A percentile compares a stretch with the other conserved stretches of the same genome.
Conservation (phyloP, 2,113 vertebrate species). For the Astur gentilis region DNA sequence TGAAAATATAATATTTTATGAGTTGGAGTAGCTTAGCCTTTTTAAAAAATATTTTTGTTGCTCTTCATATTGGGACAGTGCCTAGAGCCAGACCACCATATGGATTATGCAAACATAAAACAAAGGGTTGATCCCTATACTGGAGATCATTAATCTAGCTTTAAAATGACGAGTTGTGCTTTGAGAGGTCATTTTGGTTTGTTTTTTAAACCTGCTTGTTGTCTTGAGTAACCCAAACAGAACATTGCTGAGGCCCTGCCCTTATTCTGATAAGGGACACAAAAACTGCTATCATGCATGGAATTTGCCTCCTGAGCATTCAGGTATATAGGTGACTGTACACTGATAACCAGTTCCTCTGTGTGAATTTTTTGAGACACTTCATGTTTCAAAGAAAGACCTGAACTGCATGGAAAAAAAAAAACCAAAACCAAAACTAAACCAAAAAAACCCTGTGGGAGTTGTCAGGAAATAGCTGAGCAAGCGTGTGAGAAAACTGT, state of each 20-base stretch:
- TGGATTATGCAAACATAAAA: not conserved
- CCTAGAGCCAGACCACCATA: not conserved
- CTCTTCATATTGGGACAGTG: not conserved
- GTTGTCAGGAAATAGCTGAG: not conserved
- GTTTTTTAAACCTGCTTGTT: not conserved
- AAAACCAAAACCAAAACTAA: too few species aligned
- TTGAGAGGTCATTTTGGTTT: not conserved
- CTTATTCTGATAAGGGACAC: not conserved
- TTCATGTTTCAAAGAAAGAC: not conserved
- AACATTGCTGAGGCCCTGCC: not conserved
- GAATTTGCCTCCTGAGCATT: not conserved
- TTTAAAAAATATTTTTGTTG: not conserved
- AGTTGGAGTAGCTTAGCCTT: not conserved
- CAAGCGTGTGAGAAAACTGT: not conserved
- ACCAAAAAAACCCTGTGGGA: not conserved
- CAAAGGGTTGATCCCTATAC: not conserved
- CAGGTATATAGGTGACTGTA: not conserved
- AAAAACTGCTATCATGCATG: not conserved
- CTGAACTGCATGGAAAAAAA: not conserved
- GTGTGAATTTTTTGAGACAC: not conserved
- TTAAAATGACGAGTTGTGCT: not conserved
- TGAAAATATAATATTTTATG: not conserved
- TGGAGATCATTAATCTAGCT: not conserved
- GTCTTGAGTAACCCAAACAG: not conserved
- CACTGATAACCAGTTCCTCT: not conserved